Conservation (phyloP, 2,113 vertebrate species). For the Bos javanicus region DNA sequence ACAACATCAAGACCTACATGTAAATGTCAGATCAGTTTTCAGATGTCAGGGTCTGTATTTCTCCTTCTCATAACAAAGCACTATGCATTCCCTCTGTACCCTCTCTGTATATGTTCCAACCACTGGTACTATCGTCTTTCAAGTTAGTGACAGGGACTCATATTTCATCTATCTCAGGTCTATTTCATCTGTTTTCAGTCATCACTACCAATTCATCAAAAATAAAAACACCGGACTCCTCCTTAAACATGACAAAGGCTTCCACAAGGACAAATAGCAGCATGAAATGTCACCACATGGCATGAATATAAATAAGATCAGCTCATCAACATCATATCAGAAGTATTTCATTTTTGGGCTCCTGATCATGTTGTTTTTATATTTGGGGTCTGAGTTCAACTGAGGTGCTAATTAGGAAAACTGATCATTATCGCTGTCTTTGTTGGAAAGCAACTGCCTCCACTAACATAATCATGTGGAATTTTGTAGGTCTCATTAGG, state of each 20-base stretch:
- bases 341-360: slow-evolving; percentile 3
- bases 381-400: not conserved
- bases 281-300: not conserved
- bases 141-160: not conserved
- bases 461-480: not conserved
- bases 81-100: not conserved
- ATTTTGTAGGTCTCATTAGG: slow-evolving; percentile 43
- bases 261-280: not conserved
- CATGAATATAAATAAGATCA: slow-evolving; percentile 13
- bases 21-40: not conserved
- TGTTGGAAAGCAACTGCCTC: not conserved
- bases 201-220: not conserved
- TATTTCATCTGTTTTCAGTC: not conserved
- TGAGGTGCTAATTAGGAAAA: slow-evolving; percentile 25
- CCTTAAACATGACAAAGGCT: not conserved
- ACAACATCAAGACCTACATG: not conserved
- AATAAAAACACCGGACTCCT: not conserved
- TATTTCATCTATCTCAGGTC: not conserved
- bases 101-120: not conserved
- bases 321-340: not conserved
- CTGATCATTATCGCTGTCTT: not conserved
- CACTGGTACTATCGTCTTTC: not conserved
- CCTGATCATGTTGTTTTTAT: not conserved
- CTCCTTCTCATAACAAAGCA: not conserved
- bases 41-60: not conserved